These are phyloP conservation scores for Masnerella sp. DNA, from an alignment of 2,888 invertebrate genomes.

Conservation along the genomic window DNA sequence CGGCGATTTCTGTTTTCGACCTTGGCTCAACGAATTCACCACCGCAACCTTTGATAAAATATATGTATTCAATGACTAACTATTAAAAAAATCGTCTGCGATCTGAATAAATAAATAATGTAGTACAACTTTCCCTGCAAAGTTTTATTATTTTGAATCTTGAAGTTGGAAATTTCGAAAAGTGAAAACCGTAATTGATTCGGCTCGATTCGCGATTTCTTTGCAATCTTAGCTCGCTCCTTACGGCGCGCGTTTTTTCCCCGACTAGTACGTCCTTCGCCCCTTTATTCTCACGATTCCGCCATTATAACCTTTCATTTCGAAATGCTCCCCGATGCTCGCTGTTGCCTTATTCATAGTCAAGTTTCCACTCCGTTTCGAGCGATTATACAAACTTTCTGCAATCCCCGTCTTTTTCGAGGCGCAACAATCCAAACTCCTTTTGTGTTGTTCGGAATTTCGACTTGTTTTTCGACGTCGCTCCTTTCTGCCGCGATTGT, in stretches of 20 bases:
- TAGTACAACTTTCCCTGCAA: too few species aligned
- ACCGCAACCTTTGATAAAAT: too few species aligned
- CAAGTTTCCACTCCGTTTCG: constrained; percentile 52
- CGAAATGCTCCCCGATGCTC: constrained; percentile 46
- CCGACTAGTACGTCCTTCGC: neutral
- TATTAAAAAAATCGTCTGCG: too few species aligned
- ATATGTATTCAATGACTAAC: too few species aligned
- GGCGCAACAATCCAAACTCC: constrained; percentile 48
- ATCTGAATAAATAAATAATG: too few species aligned
- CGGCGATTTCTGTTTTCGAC: too few species aligned
- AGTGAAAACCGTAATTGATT: too few species aligned
- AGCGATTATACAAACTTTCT: constrained; percentile 54
- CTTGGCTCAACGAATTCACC: too few species aligned
- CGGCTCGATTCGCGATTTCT: too few species aligned
- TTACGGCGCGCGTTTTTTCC: neutral
- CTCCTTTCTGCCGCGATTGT: constrained; percentile 29
- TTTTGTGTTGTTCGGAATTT: constrained; percentile 48
- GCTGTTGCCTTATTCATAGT: constrained; percentile 50
- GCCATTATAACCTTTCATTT: constrained; percentile 59
- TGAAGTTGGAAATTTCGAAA: neutral
- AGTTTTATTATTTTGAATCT: too few species aligned
- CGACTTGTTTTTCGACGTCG: constrained; percentile 32
- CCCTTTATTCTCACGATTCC: constrained; percentile 18
- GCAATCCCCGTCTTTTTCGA: constrained; percentile 45
- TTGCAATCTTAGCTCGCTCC: neutral